Evolutionary conservation across 2,888 invertebrate genomes (phyloP), one percentile per base, ranked within the genome.

Genomic region (Dorcus hopei): DNA sequence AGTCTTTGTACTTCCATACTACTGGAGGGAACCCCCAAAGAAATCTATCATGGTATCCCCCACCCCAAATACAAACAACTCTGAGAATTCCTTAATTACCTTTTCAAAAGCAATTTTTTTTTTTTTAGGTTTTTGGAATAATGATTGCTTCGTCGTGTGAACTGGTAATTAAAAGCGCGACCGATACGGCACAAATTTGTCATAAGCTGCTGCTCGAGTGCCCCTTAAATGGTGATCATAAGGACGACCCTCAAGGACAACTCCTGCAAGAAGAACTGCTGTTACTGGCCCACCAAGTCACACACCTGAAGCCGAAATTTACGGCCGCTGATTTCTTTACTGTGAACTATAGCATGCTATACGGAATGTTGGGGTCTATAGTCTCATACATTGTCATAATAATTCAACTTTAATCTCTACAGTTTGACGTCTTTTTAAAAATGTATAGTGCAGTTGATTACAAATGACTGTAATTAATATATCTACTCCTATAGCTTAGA

Each of bases 351-450:
- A 53, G 59, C 7, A 59, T 61, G 59, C 23, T 62, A 23, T 59
- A 59, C 3, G 61, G 55, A 8, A 56, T 64, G 49, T 47, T 61
- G 11, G 57, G 57, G 11, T 52, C 62, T 45, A 59, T 61, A 11
- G 52, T 60, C n/a, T 58, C 64, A 8, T 64, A 64, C 49, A 57
- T 64, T 38, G 55, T 64, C 41, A 61, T 64, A 11, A 51, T 64
- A 45, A 40, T 64, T 9, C 62, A 61, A 53, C 48, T 61, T 16
- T 19, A 45, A 19, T 45, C 3, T 19, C 23, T 19, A 19, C 19
- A 19, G 19, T 19, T 19, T 3, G 8, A 8, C 14, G n/a, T 16
- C 47, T 19, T n/a, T 4, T 19, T 47, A 47, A 9, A 16, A 26
- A n/a, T n/a, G 9, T 5, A 47, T 47, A 47, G n/a, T 47, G 47